phyloP scores from a whole-genome alignment of 2,888 invertebrate species.

The Noctua fimbriata region DNA sequence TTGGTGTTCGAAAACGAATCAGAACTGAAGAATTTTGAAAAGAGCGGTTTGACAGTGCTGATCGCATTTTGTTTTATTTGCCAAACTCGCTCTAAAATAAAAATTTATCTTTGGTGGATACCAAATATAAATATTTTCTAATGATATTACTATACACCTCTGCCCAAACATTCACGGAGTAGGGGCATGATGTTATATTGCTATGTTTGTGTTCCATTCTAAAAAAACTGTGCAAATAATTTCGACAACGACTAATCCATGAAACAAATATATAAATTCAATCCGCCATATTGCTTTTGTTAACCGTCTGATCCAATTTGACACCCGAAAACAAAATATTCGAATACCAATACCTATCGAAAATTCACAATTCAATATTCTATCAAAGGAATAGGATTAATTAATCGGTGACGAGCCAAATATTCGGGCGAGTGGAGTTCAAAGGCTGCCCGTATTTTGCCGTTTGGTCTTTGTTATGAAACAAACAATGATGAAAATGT shows the following conservation, averaged over 20 bases:
- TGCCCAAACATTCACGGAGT: neutral
- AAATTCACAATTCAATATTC: constrained; percentile 49
- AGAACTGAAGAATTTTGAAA: neutral
- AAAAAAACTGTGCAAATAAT: neutral
- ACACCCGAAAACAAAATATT: constrained; percentile 35
- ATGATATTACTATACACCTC: neutral
- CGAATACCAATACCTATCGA: constrained; percentile 18
- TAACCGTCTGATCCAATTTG: constrained; percentile 42
- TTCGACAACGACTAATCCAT: constrained; percentile 1
- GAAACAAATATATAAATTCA: constrained; percentile 28
- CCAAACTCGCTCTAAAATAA: neutral
- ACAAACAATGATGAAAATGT: constrained; percentile 52
- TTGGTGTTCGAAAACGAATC: neutral
- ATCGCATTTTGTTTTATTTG: neutral
- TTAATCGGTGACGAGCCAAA: constrained; percentile 54
- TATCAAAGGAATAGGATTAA: constrained; percentile 63
- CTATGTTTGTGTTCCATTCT: neutral
- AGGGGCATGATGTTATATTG: neutral
- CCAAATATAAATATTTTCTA: neutral
- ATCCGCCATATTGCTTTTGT: constrained; percentile 31
- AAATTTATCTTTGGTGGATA: too few species aligned
- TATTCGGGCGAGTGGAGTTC: constrained; percentile 44
- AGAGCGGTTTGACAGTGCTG: neutral
- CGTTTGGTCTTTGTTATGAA: constrained; percentile 53
- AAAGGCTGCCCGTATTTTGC: constrained; percentile 43